Base-by-base conservation (phyloP, 2,888 invertebrate genomes). In the Ochropacha duplaris region DNA sequence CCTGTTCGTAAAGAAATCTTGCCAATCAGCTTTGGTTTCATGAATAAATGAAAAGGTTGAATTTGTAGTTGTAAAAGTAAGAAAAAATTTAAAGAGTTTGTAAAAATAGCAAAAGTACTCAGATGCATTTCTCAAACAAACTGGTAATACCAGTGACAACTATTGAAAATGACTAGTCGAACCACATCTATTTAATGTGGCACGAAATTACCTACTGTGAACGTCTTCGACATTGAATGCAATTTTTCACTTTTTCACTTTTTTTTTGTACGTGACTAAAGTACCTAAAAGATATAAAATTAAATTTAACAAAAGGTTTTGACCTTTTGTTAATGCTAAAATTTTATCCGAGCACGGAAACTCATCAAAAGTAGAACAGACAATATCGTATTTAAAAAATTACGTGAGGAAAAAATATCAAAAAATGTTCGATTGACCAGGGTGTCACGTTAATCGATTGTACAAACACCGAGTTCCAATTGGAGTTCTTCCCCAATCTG, bases 391-490 rank as follows among this genome's bases (percentile, higher is more conserved):
- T 44, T 44, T 19, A 19, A 44, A 19, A 36, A 44, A 8, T 44
- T 19, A 9, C 19, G 8, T 19, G 1, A 8, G 5, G 19, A 44
- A 16, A 19, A 2, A 44, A 44, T 19, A 19, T 2, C 2, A 9
- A 5, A 6, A n/a, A 16, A 19, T 19, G 44, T 19, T 44, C 19
- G 9, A 59, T n/a, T 34, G 31, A n/a, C 49, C 22, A 50, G 49
- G 22, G 49, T 54, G 12, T 57, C 58, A 55, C 58, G 70, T 71
- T 77, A 84, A 87, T 87, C 86, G 83, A 87, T 87, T 86, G 77
- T 81, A 73, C 79, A 85, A 87, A 88, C 83, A 85, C 65, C 64
- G 76, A 74, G 72, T 74, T 79, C 66, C 82, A 83, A 86, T 86
- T 78, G 69, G 69, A 82, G 76, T 79, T 83, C 73, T 79, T 83